Evolutionary conservation across 1,140 invertebrate species (phyloP).

Genomic region (Sarcophaga bullata): DNA sequence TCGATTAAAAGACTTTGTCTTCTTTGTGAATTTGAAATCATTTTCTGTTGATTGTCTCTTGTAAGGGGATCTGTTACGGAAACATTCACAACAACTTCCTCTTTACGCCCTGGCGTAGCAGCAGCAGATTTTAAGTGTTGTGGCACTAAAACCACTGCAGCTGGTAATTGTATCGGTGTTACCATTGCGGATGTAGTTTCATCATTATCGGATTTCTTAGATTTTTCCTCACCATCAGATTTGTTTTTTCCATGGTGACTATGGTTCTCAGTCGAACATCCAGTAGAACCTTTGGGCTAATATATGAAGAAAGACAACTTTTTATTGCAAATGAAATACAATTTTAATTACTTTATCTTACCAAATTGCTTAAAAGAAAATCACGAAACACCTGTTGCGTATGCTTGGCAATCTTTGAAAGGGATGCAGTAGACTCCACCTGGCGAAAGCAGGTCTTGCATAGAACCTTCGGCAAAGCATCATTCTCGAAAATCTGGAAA

Average conservation of each 20-base stretch:
- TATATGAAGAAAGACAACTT: neutral
- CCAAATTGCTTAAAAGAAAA: conserved; percentile 59
- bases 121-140: neutral
- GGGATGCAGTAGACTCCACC: conserved; percentile 59
- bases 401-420: conserved; percentile 62
- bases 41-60: conserved; percentile 43
- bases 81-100: conserved; percentile 45
- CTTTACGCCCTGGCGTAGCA: conserved; percentile 25
- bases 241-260: neutral
- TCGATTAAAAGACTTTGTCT: conserved; percentile 35
- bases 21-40: conserved; percentile 31
- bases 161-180: neutral
- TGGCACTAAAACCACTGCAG: neutral
- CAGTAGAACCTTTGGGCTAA: conserved; percentile 4
- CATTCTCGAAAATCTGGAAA: conserved; percentile 49
- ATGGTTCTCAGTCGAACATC: neutral
- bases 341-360: conserved; percentile 41
- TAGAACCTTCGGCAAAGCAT: conserved; percentile 58
- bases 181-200: neutral
- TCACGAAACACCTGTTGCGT: conserved; percentile 58
- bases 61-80: conserved; percentile 43
- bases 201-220: conserved; percentile 45
- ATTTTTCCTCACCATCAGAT: conserved; percentile 32
- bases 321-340: neutral
- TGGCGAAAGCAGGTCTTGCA: conserved; percentile 62